Evolutionary conservation across 2,888 invertebrate species (phyloP), one percentile per base, ranked within the genome.

Genomic region (Gari tellinella): DNA sequence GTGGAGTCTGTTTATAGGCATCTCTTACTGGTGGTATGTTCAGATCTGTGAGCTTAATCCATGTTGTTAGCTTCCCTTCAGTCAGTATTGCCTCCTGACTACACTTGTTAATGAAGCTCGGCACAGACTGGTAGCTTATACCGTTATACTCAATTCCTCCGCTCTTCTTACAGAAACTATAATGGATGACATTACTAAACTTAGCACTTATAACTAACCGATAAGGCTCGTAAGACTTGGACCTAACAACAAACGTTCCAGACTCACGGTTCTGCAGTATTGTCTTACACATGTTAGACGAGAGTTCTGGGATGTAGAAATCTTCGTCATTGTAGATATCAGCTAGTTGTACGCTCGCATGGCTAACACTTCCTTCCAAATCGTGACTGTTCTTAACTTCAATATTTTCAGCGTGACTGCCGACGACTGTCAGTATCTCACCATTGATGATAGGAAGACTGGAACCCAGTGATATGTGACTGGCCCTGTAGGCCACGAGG

Each of bases 381-480:
- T 38, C 49, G 38, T 65, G 63, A n/a, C 57, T 48, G 37, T 68
- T 75, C 38, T 69, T 66, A 2, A 72, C 75, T 7, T 48, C 19
- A 8, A 75, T 40, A 15, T 41, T 56, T 0, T 40, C 51, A 43
- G 72, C 60, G 4, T 52, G 26, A 5, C 21, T n/a, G 14, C 19
- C 25, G 2, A 69, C 37, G 5, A 75, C 56, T 10, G 43, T 61
- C 21, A 79, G 31, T 2, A 67, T 38, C 21, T 79, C 75, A 15
- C 75, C 79, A 53, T 68, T 75, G 14, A 79, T 66, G 12, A 79
- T 49, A 0, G 79, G 79, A 2, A 79, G 66, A 49, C 52, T 53
- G 3, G 48, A 41, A 2, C 63, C 21, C 21, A 48, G 65, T 37
- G 69, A 69, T 5, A 72, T 65, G 43, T 79, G 75, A 14, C 57